Evolutionary conservation across 2,888 invertebrate species (phyloP).

Genomic region (Nomada goodeniana): DNA sequence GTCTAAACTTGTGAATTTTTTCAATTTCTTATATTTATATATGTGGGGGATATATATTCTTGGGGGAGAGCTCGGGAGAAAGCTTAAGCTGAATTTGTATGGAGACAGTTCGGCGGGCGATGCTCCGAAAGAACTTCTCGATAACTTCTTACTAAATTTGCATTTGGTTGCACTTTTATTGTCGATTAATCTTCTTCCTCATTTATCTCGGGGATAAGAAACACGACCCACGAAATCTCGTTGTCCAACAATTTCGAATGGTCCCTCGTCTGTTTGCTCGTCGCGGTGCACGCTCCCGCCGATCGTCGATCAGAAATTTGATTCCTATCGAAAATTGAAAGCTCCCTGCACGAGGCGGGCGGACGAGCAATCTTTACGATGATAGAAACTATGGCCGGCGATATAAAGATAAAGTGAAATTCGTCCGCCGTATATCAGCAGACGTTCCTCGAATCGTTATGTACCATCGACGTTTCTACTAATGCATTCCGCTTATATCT

Average conservation of each 20-base stretch:
- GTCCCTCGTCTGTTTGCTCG: constrained; percentile 35
- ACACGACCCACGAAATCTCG: constrained; percentile 5
- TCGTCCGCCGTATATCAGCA: constrained; percentile 36
- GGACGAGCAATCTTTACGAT: constrained; percentile 64
- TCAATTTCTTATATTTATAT: not conserved
- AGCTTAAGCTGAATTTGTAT: too few species aligned
- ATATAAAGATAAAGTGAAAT: constrained; percentile 57
- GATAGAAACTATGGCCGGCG: constrained; percentile 55
- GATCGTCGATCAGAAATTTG: constrained; percentile 61
- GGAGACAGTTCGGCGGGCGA: too few species aligned
- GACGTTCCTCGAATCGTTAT: constrained; percentile 53
- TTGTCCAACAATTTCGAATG: constrained; percentile 24
- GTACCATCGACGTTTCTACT: constrained; percentile 51
- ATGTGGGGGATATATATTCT: too few species aligned
- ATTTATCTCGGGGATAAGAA: not conserved
- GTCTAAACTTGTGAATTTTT: not conserved
- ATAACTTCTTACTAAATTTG: too few species aligned
- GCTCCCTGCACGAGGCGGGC: constrained; percentile 37
- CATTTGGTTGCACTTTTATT: too few species aligned
- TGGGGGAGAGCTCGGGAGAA: not conserved
- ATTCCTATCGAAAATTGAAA: constrained; percentile 72
- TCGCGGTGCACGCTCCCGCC: constrained; percentile 17
- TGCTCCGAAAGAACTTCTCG: too few species aligned
- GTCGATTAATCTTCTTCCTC: not conserved
- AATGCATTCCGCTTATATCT: constrained; percentile 38